phyloP scores from a whole-genome alignment of 2,888 invertebrate genomes.

The Lingula anatina region DNA sequence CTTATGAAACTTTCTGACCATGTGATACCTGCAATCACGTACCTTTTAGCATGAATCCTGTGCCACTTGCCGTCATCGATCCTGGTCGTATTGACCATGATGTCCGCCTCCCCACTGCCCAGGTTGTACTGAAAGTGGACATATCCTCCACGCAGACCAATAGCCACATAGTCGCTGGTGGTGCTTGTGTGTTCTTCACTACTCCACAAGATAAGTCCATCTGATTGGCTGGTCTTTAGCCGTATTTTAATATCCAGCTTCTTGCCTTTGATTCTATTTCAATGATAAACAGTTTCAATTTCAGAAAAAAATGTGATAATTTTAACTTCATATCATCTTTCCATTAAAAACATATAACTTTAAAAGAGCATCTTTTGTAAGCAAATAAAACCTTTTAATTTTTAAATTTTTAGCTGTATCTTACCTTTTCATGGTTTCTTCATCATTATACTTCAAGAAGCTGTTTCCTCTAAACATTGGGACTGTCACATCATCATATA shows the following conservation, averaged over 20 bases:
- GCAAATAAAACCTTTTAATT: too few species aligned
- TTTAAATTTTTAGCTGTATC: too few species aligned
- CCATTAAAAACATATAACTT: too few species aligned
- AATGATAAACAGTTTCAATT: too few species aligned
- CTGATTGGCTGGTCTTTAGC: conserved; percentile 67
- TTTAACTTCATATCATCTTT: too few species aligned
- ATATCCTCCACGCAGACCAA: conserved; percentile 76
- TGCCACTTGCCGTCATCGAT: conserved; percentile 89
- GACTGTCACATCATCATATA: conserved; percentile 39
- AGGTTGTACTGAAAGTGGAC: conserved; percentile 75
- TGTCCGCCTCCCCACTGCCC: conserved; percentile 79
- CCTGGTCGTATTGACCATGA: conserved; percentile 77
- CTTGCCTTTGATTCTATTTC: conserved; percentile 76
- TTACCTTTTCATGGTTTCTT: conserved; percentile 78
- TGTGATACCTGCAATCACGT: too few species aligned
- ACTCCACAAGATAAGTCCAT: conserved; percentile 81
- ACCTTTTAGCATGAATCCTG: conserved; percentile 71
- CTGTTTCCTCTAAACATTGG: conserved; percentile 82
- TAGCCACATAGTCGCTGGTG: conserved; percentile 71
- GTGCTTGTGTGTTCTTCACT: conserved; percentile 62
- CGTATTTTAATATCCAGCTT: conserved; percentile 83
- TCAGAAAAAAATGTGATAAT: too few species aligned
- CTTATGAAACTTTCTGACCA: too few species aligned
- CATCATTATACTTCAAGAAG: conserved; percentile 82
- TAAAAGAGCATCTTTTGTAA: too few species aligned